Evolutionary conservation across 37 sponge, comb jelly and placozoan genomes (phyloP), one percentile per base, ranked within the genome.

Genomic region (Mnemiopsis leidyi): DNA sequence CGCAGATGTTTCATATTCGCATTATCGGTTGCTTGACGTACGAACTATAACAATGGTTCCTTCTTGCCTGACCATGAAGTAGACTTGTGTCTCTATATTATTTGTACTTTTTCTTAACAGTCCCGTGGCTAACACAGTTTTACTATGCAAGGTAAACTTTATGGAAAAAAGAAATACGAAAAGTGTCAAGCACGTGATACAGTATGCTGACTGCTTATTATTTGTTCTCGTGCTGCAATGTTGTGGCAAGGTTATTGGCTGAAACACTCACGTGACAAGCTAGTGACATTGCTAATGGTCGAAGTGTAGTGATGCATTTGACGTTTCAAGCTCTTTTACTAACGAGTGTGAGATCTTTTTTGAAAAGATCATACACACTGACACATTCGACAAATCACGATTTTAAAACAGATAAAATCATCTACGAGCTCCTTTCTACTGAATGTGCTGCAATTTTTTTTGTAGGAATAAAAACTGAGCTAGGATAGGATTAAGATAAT

Each of bases 71-170:
- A n/a, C n/a, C n/a, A n/a, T n/a, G n/a, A n/a, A n/a, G n/a, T n/a
- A n/a, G n/a, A n/a, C n/a, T n/a, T n/a, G n/a, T n/a, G n/a, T 48
- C 73, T 29, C 73, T 71, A 71, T 2, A 23, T 71, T 28, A 71
- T 3, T 28, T 23, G 33, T 32, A 77, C 26, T 34, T 77, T 28
- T 18, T 77, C 18, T 77, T n/a, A n/a, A n/a, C n/a, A n/a, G n/a
- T 77, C 32, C 33, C 33, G 36, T 34, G 79, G 79, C 79, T 77
- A 77, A 77, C 79, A 77, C 79, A 77, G 79, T 77, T 77, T 77
- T 77, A 36, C 0, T 33, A 77, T 34, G 79, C 79, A 77, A 23
- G 30, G 32, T 34, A 77, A 26, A 48, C 61, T 48, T 48, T 48
- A 48, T 48, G 61, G 13, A 77, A 77, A 77, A 77, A 33, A 77